phyloP scores from a whole-genome alignment of 1,140 invertebrate genomes.

The Xylocopa sonorina region DNA sequence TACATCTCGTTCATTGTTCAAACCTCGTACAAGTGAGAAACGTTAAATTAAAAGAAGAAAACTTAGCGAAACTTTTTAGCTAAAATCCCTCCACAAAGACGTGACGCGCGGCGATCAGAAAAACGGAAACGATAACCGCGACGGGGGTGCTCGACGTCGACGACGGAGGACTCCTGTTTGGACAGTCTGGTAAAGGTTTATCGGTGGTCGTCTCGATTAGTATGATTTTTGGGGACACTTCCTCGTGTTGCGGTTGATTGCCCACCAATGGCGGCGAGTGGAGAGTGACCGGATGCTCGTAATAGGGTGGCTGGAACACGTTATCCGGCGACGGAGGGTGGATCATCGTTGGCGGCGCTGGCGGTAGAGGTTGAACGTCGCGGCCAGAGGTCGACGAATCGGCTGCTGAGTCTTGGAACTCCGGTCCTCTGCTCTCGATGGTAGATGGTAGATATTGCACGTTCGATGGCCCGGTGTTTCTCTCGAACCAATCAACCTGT shows the following conservation, averaged over 20 bases:
- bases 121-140: neutral
- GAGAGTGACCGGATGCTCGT: constrained; percentile 54
- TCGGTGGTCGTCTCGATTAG: constrained; percentile 49
- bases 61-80: constrained; percentile 10
- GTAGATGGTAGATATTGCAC: neutral
- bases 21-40: neutral
- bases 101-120: neutral
- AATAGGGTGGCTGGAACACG: constrained; percentile 62
- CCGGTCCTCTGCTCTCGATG: neutral
- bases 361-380: constrained; percentile 27
- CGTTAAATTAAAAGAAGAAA: neutral
- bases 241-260: neutral
- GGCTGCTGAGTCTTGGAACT: neutral
- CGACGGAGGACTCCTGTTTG: neutral
- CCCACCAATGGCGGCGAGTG: neutral
- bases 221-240: neutral
- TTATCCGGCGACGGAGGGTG: constrained; percentile 50
- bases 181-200: constrained; percentile 56
- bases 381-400: too few relatives aligned
- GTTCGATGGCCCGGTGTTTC: neutral
- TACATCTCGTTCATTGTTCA: neutral
- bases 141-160: neutral
- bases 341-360: constrained; percentile 38
- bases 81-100: constrained; percentile 42
- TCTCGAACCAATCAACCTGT: neutral